These are phyloP conservation scores for Stomorhina lunata DNA, from an alignment of 2,888 invertebrate species.

Conservation along the genomic window DNA sequence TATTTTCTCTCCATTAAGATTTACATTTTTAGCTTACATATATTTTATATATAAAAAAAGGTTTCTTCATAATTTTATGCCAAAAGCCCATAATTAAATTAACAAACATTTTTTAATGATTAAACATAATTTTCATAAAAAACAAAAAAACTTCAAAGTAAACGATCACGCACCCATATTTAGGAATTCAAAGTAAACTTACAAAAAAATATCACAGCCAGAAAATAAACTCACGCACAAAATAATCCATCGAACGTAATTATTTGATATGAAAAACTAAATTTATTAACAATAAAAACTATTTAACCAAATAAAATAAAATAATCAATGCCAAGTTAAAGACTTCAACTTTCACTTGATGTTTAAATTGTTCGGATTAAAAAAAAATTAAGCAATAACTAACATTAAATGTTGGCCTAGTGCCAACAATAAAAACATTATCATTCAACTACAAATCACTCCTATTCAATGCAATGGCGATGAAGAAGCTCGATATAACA, in stretches of 20 bases:
- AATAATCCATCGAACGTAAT: conserved; percentile 6
- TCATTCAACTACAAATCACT: not conserved
- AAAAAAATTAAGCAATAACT: not conserved
- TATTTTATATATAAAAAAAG: too few relatives aligned
- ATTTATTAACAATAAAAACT: conserved; percentile 9
- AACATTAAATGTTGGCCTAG: not conserved
- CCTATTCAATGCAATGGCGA: not conserved
- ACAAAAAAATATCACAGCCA: not conserved
- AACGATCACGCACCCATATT: conserved; percentile 28
- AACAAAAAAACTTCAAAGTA: not conserved
- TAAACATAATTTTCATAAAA: not conserved
- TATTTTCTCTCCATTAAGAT: too few relatives aligned
- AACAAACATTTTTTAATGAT: conserved; percentile 14
- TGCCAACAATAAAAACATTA: not conserved
- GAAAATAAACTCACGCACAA: conserved; percentile 55
- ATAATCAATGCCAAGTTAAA: conserved; percentile 47
- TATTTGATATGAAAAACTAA: not conserved
- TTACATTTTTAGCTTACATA: too few relatives aligned
- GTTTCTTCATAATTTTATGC: not conserved
- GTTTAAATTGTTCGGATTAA: not conserved
- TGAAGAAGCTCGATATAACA: not conserved
- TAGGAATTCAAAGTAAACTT: conserved; percentile 8
- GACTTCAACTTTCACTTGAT: conserved; percentile 54
- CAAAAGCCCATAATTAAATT: not conserved
- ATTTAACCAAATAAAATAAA: not conserved